phyloP scores from a whole-genome alignment of 2,113 vertebrate genomes.

The Herpailurus yagouaroundi region DNA sequence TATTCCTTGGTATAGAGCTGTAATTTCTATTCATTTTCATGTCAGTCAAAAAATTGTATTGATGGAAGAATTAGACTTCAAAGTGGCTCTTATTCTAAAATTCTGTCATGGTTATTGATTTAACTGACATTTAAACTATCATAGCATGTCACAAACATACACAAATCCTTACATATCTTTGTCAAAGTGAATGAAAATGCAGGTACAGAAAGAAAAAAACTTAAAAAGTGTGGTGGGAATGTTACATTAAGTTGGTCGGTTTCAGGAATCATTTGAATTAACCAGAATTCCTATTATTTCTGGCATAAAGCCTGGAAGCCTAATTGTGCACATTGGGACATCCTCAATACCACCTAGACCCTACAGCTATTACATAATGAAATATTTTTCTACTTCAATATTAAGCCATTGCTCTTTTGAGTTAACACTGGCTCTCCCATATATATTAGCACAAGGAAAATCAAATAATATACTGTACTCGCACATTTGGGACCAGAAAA shows the following conservation, averaged over 20 bases:
- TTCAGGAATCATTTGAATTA: conserved; percentile 52
- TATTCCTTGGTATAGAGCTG: background rate
- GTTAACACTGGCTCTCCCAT: background rate
- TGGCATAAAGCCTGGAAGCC: conserved; percentile 30
- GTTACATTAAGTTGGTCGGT: background rate
- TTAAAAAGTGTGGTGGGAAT: background rate
- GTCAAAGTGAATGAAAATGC: conserved; percentile 49
- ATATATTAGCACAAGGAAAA: background rate
- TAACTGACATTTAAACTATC: conserved; percentile 67
- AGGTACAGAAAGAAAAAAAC: background rate
- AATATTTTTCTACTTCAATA: conserved; percentile 32
- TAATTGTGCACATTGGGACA: conserved; percentile 46
- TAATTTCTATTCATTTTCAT: conserved; percentile 58
- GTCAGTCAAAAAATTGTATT: conserved; percentile 58
- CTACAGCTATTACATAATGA: background rate
- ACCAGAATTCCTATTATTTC: conserved; percentile 55
- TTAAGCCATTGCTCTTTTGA: conserved; percentile 2
- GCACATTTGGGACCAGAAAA: background rate
- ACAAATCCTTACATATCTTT: conserved; percentile 24
- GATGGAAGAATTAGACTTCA: conserved; percentile 56
- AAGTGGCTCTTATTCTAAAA: conserved; percentile 60
- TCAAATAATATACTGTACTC: background rate
- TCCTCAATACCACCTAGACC: background rate
- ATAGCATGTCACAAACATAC: conserved; percentile 2
- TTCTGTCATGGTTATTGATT: conserved; percentile 57